phyloP scores from a whole-genome alignment of 1,140 invertebrate species.

The Helicorthomorpha holstii region DNA sequence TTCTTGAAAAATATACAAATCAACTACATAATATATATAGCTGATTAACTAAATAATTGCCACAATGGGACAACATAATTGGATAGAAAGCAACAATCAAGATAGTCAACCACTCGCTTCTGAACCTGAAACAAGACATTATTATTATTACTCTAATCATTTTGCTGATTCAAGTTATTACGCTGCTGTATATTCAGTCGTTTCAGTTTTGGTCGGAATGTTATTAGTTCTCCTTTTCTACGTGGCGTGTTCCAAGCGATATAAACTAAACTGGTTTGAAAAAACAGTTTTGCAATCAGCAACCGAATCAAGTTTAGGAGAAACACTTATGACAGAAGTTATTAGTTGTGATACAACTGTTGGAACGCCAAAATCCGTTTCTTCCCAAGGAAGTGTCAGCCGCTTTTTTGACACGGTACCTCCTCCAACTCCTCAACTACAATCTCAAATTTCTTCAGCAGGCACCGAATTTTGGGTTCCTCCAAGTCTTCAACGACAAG shows the following conservation, averaged over 20 bases:
- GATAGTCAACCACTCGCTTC: no score
- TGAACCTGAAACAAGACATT: no score
- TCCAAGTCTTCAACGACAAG: constrained; percentile 10
- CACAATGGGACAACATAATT: no score
- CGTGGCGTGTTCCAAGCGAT: constrained; percentile 15
- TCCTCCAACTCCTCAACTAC: neutral
- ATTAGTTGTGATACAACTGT: constrained; percentile 14
- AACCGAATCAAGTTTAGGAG: neutral
- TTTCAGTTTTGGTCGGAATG: constrained; percentile 11
- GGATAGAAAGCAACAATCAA: no score
- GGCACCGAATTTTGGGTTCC: constrained; percentile 14
- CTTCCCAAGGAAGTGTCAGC: constrained; percentile 7
- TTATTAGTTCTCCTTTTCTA: constrained; percentile 13
- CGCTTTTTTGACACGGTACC: neutral
- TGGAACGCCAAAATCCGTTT: neutral
- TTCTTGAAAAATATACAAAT: no score
- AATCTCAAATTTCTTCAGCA: neutral
- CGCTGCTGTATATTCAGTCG: constrained; percentile 13
- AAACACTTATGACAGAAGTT: constrained; percentile 7
- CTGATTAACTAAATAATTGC: no score
- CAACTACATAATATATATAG: no score
- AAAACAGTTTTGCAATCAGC: constrained; percentile 12
- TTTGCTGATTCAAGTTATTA: constrained; percentile 8
- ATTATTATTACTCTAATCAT: no score
- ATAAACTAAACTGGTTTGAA: constrained; percentile 19